Evolutionary conservation across 2,888 invertebrate species (phyloP), one percentile per base, ranked within the genome.

Genomic region (Drosophila nigricruria): DNA sequence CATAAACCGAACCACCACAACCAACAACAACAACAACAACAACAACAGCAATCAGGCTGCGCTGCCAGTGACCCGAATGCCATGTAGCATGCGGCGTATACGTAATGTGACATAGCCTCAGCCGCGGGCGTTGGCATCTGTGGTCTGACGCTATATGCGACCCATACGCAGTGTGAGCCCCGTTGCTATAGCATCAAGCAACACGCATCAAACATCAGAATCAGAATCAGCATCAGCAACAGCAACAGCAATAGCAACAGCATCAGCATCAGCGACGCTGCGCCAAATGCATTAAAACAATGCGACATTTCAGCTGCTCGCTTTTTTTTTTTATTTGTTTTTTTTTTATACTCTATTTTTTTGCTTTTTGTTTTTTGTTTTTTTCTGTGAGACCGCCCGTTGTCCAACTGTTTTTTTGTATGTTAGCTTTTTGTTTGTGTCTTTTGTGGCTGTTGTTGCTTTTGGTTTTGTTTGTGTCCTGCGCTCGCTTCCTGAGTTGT

Each of bases 281-380:
- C 83, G 75, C 61, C 77, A 88, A 88, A 84, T 84, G 86, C 88
- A 90, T 88, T 84, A 87, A 90, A 88, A 88, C 89, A 90, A 90
- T 87, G 90, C 90, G 82, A 88, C 88, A 82, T 89, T 88, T 83
- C 56, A 75, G 67, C 68, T 56, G 34, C n/a, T 53, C 34, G 57
- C 57, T 34, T 40, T 57, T 58, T 34, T 18, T 60, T 47, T 61
- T 58, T 60, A n/a, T n/a, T n/a, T n/a, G n/a, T 56, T 40, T 59
- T 57, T 43, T 70, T 65, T 77, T 57, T 16, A 16, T 23, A 4
- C 10, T 40, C 10, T 4, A 18, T n/a, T 67, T 23, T 18, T 43
- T 16, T 25, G 1, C 8, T 38, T 6, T 27, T 30, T 5, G 20
- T 16, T 62, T 52, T 66, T 73, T 69, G 56, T 42, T 52, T 58